Evolutionary conservation across 2,888 invertebrate species (phyloP), one percentile per base, ranked within the genome.

Genomic region (Drepana falcataria): DNA sequence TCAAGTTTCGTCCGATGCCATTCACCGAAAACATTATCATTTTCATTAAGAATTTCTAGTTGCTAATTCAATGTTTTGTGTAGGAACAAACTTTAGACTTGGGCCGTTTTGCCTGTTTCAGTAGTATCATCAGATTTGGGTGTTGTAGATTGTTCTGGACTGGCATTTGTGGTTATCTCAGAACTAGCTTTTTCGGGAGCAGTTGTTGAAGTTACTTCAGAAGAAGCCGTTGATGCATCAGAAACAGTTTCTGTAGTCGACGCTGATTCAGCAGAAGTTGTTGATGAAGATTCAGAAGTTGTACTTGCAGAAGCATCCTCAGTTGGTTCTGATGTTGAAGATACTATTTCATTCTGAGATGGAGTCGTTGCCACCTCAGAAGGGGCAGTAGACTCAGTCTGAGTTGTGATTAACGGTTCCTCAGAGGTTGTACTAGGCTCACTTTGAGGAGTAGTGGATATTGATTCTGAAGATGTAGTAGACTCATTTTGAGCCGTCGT

Each of bases 31-130:
- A 9, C 33, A 40, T 7, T 34, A 3, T 2, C 21, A 40, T 6
- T 33, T 6, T 21, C 21, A 21, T 21, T 21, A 21, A 21, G 21
- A 21, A 21, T 21, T 21, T 21, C 21, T 21, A 21, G 21, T 21
- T 21, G 21, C 21, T 21, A 21, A 21, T 21, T 21, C 21, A 21
- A 21, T 21, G 21, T 21, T 21, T 21, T 21, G 21, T 21, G 21
- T 21, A 21, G 21, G 21, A 21, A 21, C 21, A 21, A 21, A 21
- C 21, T 21, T 21, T 21, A 51, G 7, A 21, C 68, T 9, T 58
- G 63, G 0, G 69, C 63, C 4, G 67, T 61, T 48, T 55, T 57
- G 34, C 63, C 56, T 4, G 63, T 59, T 59, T 71, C 68, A 37
- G 72, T 69, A 34, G 72, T 63, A 41, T 53, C 57, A 48, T 66